Percentiles rank a stretch among this genome's conserved stretches.
Conservation (phyloP, 2,113 vertebrate species). For the Thymallus thymallus region DNA sequence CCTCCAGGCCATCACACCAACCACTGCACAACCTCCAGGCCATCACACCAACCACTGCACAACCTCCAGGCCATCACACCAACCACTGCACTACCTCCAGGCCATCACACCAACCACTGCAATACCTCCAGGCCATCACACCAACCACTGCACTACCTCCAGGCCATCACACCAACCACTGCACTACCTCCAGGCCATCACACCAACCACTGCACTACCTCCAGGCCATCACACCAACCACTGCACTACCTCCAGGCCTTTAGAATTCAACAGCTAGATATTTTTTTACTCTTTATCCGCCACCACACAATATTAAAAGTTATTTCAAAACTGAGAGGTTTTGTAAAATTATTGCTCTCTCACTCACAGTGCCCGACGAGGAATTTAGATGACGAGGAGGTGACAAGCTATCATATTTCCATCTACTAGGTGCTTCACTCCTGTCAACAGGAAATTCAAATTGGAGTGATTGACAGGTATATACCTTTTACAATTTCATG, state of each 20-base stretch:
- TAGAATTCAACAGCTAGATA: constrained; percentile 49
- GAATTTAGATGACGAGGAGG: constrained; percentile 63
- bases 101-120: no score
- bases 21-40: constrained; percentile 29
- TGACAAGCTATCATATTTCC: constrained; percentile 74
- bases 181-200: constrained; percentile 28
- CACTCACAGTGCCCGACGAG: constrained; percentile 60
- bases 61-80: not conserved
- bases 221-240: constrained; percentile 14
- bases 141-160: constrained; percentile 29
- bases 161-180: constrained; percentile 24
- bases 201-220: constrained; percentile 25
- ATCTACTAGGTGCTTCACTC: constrained; percentile 49
- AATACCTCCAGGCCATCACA: constrained; percentile 4
- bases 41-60: no score
- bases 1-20: constrained; percentile 8
- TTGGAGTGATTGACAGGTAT: constrained; percentile 70
- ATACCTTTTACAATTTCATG: constrained; percentile 71
- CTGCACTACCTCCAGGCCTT: constrained; percentile 35
- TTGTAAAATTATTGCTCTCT: constrained; percentile 61
- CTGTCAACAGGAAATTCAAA: constrained; percentile 74
- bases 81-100: constrained; percentile 30
- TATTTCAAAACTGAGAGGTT: constrained; percentile 57
- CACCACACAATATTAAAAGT: constrained; percentile 56
- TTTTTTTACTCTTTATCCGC: not conserved